These are phyloP conservation scores for Campoplex nolae DNA, from an alignment of 2,888 invertebrate genomes.

Conservation along the genomic window DNA sequence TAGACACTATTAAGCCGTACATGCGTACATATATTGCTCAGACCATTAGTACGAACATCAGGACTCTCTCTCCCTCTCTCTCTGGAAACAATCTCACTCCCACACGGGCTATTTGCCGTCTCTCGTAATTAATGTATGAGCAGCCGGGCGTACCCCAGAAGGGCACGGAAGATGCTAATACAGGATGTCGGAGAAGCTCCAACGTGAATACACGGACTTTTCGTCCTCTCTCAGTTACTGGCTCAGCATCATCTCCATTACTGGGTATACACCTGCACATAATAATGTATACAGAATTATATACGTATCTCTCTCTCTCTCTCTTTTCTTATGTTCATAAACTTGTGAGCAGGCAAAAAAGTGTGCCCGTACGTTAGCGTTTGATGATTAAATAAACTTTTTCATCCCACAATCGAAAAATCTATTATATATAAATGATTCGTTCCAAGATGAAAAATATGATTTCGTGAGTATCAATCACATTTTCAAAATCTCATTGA, in stretches of 20 bases:
- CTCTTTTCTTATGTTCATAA: background rate
- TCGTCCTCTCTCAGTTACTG: constrained; percentile 28
- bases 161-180: constrained; percentile 66
- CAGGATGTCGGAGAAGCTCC: constrained; percentile 59
- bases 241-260: constrained; percentile 61
- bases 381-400: background rate
- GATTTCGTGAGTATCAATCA: no score
- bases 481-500: no score
- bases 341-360: background rate
- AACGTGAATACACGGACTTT: background rate
- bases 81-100: constrained; percentile 49
- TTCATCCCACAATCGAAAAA: background rate
- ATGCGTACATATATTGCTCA: background rate
- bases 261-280: constrained; percentile 34
- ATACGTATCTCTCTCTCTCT: background rate
- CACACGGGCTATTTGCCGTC: constrained; percentile 65
- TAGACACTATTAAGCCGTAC: constrained; percentile 24
- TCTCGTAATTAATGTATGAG: constrained; percentile 68
- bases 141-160: constrained; percentile 63
- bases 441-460: no score
- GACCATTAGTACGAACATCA: constrained; percentile 15
- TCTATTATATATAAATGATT: no score
- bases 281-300: constrained; percentile 16
- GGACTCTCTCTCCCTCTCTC: constrained; percentile 32
- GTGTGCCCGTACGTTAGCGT: background rate